A percentile compares a stretch with the other conserved stretches of the same genome.
Evolutionary conservation across 2,888 invertebrate species (phyloP).

Genomic region (Meteorus cinctellus): DNA sequence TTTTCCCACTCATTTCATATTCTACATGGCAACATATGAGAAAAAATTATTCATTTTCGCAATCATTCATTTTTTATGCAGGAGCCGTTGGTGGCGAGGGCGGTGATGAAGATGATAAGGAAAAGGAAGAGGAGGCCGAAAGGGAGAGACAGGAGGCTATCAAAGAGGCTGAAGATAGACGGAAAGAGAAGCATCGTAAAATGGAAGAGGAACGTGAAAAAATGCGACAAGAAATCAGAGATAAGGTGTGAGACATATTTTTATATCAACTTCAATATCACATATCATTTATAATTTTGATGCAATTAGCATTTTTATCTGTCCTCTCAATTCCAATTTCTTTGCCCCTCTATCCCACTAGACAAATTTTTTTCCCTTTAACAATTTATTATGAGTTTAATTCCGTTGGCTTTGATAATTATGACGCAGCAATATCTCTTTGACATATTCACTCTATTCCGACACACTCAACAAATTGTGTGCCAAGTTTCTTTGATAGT

Average conservation of each 20-base stretch:
- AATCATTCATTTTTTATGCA: conserved; percentile 64
- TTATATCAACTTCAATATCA: background rate
- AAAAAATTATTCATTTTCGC: too few species aligned
- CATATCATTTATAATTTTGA: background rate
- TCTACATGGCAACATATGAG: too few species aligned
- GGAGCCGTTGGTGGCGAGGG: conserved; percentile 93
- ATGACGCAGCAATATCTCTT: conserved; percentile 6
- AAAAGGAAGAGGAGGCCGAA: conserved; percentile 98
- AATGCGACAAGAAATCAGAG: conserved; percentile 99
- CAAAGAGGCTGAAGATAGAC: conserved; percentile 96
- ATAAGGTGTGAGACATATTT: conserved; percentile 85
- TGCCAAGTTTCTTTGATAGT: conserved; percentile 29
- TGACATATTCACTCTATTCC: conserved; percentile 23
- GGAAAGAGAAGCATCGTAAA: conserved; percentile 99
- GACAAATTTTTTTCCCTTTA: background rate
- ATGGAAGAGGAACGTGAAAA: conserved; percentile 99
- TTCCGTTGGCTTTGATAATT: conserved; percentile 31
- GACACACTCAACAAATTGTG: conserved; percentile 19
- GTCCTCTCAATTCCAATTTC: background rate
- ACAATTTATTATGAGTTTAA: background rate
- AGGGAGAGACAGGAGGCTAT: conserved; percentile 98
- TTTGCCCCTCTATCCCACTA: background rate
- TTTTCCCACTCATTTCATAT: too few species aligned
- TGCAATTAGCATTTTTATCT: background rate
- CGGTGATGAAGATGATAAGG: conserved; percentile 95